Base-by-base conservation (phyloP, 2,113 vertebrate genomes). In the Anarhynchus alexandrinus region DNA sequence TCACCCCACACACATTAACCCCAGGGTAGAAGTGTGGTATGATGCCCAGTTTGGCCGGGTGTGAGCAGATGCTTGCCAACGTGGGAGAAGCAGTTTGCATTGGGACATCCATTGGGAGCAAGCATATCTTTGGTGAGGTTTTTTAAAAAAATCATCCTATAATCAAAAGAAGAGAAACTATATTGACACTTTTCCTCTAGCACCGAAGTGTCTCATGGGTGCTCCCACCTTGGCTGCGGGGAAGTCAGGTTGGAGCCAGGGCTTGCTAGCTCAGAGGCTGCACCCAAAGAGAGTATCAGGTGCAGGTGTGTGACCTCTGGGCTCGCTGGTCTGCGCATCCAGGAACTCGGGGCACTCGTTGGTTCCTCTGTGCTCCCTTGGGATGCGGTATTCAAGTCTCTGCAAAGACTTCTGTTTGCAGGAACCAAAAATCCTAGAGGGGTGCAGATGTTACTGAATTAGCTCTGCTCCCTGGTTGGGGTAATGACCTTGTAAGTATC, bases 1-100 rank as follows among this genome's bases (percentile, higher is more conserved):
- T 17, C 32, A 64, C 1, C 3, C 49, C 57, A 26, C 23, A 66
- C 21, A 22, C 0, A 0, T 26, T 47, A 69, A 40, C 40, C 52
- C 32, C 11, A 4, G 52, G 58, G 32, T 72, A 14, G 7, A 61
- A 72, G 22, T 25, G 55, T 29, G 65, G 16, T 42, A 16, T 66
- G 66, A 74, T 0, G 0, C 26, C 6, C 42, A 25, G 66, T 54
- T 58, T 67, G 47, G 55, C n/a, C 65, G 40, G 10, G 21, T 17
- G 78, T 85, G 25, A 90, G 55, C 15, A 3, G 26, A 22, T 81
- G 29, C 51, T 62, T 80, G 20, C 34, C 47, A 21, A 30, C 1
- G 2, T 34, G 45, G 23, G 27, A 52, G 57, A 26, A 92, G 19
- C 27, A 62, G 34, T 36, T 58, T 45, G 67, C 52, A 20, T 6